These are phyloP conservation scores for Plectropomus leopardus DNA, from an alignment of 2,113 vertebrate species.

Conservation along the genomic window DNA sequence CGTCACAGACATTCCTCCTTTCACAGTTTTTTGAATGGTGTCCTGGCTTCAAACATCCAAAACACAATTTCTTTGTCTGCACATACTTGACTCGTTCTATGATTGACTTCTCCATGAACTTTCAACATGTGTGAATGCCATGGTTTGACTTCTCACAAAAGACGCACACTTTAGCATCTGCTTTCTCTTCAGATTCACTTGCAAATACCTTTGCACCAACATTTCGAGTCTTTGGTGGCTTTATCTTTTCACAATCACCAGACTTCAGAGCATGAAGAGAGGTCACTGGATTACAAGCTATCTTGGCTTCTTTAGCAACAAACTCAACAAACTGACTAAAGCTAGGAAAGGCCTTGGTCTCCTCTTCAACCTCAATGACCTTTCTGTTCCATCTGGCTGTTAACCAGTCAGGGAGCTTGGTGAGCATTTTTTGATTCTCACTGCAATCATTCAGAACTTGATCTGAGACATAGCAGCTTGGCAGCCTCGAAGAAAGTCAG, in stretches of 20 bases:
- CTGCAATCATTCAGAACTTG: neutral
- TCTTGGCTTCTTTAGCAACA: constrained; percentile 11
- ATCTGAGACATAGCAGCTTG: constrained; percentile 11
- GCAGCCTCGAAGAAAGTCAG: constrained; percentile 23
- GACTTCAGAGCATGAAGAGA: constrained; percentile 53
- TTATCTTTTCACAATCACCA: constrained; percentile 23
- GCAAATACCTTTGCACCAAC: constrained; percentile 23
- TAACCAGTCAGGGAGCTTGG: constrained; percentile 39
- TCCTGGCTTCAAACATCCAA: constrained; percentile 40
- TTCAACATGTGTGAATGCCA: constrained; percentile 18
- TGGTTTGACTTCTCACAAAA: constrained; percentile 36
- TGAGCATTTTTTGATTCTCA: constrained; percentile 17
- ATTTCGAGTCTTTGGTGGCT: constrained; percentile 18
- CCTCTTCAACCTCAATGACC: constrained; percentile 29
- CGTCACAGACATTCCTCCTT: constrained; percentile 45
- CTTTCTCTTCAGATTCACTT: constrained; percentile 6
- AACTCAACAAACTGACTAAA: constrained; percentile 57
- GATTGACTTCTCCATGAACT: constrained; percentile 14
- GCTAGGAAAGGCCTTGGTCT: constrained; percentile 23
- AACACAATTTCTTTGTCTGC: constrained; percentile 8
- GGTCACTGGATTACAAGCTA: constrained; percentile 52
- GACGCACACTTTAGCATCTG: neutral
- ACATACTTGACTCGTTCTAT: constrained; percentile 34
- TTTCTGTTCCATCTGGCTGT: constrained; percentile 18
- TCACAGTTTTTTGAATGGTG: constrained; percentile 55